Percentiles rank a stretch among this genome's conserved stretches.
phyloP scores from a whole-genome alignment of 2,888 invertebrate species.

The Byasa hedistus region DNA sequence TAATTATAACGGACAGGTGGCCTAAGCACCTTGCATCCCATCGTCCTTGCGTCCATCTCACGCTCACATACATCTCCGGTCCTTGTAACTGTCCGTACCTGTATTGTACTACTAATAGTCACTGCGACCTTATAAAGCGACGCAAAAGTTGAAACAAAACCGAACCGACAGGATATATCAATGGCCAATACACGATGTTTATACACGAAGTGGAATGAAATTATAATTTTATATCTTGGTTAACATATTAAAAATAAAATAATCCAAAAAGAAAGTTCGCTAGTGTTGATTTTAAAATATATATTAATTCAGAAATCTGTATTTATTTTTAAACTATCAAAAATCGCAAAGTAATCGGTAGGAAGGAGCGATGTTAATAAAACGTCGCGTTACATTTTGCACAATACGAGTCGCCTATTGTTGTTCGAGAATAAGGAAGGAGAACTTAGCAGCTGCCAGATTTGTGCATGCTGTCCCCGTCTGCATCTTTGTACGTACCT shows the following conservation, averaged over 20 bases:
- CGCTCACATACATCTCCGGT: constrained; percentile 10
- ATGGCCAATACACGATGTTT: constrained; percentile 13
- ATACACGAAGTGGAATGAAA: background rate
- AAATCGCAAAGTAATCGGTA: constrained; percentile 20
- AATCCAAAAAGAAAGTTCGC: too few relatives aligned
- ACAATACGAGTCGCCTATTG: constrained; percentile 66
- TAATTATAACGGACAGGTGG: constrained; percentile 73
- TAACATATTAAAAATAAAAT: background rate
- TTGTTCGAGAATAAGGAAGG: constrained; percentile 66
- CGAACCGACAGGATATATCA: constrained; percentile 22
- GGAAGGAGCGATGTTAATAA: constrained; percentile 47
- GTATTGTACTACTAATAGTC: constrained; percentile 17
- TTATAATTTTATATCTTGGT: background rate
- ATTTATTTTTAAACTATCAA: background rate
- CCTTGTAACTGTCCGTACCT: constrained; percentile 3
- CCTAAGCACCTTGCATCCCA: constrained; percentile 68
- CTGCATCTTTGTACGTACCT: constrained; percentile 71
- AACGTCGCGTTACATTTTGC: constrained; percentile 72
- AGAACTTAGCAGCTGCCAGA: constrained; percentile 75
- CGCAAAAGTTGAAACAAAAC: constrained; percentile 23
- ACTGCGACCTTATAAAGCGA: constrained; percentile 8
- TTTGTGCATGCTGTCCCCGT: constrained; percentile 75
- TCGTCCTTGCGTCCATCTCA: constrained; percentile 47
- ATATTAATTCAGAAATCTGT: background rate
- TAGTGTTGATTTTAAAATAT: background rate